Percentiles rank a stretch among this genome's conserved stretches.
Conservation (phyloP, 2,888 invertebrate species). For the Dasysyrphus tricinctus region DNA sequence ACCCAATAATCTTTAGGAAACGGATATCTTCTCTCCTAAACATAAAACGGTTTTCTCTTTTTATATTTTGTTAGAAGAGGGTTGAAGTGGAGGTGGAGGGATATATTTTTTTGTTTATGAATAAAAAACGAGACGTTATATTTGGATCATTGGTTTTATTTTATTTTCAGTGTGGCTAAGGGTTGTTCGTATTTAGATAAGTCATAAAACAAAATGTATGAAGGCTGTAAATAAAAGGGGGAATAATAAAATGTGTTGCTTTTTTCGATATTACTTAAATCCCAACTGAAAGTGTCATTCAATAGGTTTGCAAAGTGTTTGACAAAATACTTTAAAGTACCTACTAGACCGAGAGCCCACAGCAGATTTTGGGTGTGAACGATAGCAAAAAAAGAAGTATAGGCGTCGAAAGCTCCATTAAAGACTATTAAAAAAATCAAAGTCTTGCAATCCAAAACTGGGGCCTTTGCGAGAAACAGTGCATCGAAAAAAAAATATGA, state of each 20-base stretch:
- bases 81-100: no score
- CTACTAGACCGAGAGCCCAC: no score
- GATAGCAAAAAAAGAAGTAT: no score
- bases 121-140: conserved; percentile 50
- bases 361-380: no score
- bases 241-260: neutral
- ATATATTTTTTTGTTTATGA: conserved; percentile 36
- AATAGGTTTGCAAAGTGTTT: conserved; percentile 4
- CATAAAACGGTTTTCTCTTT: neutral
- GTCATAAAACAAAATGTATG: conserved; percentile 23
- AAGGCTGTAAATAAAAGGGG: conserved; percentile 11
- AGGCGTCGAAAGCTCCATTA: no score
- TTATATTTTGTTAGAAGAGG: neutral
- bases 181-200: conserved; percentile 1
- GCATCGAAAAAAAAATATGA: no score
- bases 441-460: no score
- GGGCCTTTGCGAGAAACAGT: no score
- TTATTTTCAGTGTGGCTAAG: conserved; percentile 26
- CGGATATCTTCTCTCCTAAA: conserved; percentile 22
- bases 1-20: conserved; percentile 23
- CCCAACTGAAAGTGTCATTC: neutral
- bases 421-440: no score
- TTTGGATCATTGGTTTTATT: conserved; percentile 50
- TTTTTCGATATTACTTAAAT: conserved; percentile 13
- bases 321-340: neutral